Base-by-base conservation (phyloP, 23 tunicate genomes). In the Ciona savignyi region DNA sequence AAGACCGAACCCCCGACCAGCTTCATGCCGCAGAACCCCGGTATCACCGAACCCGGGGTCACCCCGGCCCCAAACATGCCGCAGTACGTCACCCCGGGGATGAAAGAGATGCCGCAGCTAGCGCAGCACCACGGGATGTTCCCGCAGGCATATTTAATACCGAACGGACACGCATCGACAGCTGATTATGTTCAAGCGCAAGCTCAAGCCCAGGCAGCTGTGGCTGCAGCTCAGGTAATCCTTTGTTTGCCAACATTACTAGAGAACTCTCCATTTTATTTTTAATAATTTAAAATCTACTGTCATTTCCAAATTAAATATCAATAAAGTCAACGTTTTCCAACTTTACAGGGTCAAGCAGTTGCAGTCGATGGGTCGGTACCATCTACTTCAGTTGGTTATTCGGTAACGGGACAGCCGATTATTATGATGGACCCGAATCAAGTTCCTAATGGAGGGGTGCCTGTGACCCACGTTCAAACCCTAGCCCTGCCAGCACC, bases 91-190 rank as follows among this genome's bases (percentile, higher is more conserved):
- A 0, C 69, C 2, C 70, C 80, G 56, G 9, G 11, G 26, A 74
- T 74, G 35, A 82, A 74, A 56, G 87, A 82, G 2, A 70, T 75
- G 1, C 74, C 56, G 28, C 70, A 49, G 77, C 42, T 76, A 26
- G 23, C 82, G 4, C 94, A 87, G 48, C 86, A 78, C 65, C 81
- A 81, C 15, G 96, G 96, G 23, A 88, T 88, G 96, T 88, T 88
- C 67, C 96, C 96, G 4, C 96, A 88, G 67, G 87, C 88, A 24
- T 88, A 88, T 67, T 27, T 88, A 3, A 81, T 88, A 4, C 86
- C 96, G 2, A 88, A 88, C 69, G 93, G 93, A 6, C 93, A 86
- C 65, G 27, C 88, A 0, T 62, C 86, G 1, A 68, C 78, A 65
- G 73, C 78, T 29, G 96, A 81, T 4, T 77, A 30, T 56, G 87